These are phyloP conservation scores for Caenorhabditis panamensis DNA, from an alignment of 2,888 invertebrate species.

Conservation along the genomic window DNA sequence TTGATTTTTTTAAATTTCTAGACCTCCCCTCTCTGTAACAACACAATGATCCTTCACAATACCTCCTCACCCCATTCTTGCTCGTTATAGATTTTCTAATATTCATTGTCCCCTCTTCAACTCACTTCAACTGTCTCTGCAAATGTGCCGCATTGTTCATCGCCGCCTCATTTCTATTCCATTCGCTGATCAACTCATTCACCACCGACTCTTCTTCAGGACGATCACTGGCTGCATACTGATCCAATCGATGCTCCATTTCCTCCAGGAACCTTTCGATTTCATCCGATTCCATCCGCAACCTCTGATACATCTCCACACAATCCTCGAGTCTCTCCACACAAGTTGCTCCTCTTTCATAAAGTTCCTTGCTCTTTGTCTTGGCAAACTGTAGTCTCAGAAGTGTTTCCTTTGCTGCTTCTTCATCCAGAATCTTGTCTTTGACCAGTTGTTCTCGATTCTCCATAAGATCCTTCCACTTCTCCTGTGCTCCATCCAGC, in stretches of 20 bases:
- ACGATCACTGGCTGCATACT: slow-evolving; percentile 60
- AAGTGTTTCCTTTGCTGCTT: slow-evolving; percentile 42
- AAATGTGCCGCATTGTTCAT: slow-evolving; percentile 65
- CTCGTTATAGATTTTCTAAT: too few species aligned
- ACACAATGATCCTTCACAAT: too few species aligned
- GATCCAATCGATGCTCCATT: slow-evolving; percentile 63
- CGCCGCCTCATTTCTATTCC: slow-evolving; percentile 70
- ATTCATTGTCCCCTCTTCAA: too few species aligned
- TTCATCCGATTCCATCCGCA: slow-evolving; percentile 52
- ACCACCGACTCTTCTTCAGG: slow-evolving; percentile 61
- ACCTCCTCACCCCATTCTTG: too few species aligned
- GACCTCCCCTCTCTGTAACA: too few species aligned
- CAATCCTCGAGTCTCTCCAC: slow-evolving; percentile 76
- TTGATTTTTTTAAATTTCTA: too few species aligned
- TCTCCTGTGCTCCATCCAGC: slow-evolving; percentile 57
- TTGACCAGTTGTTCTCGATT: slow-evolving; percentile 55
- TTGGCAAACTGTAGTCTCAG: slow-evolving; percentile 60
- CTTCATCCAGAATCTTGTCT: slow-evolving; percentile 69
- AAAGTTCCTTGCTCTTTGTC: slow-evolving; percentile 63
- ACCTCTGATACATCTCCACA: slow-evolving; percentile 60
- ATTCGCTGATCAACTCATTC: slow-evolving; percentile 64
- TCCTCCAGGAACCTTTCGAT: slow-evolving; percentile 66
- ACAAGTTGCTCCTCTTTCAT: slow-evolving; percentile 65
- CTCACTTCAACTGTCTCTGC: slow-evolving; percentile 63
- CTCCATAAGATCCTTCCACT: slow-evolving; percentile 43